These are phyloP conservation scores for Laupala kohalensis DNA, from an alignment of 1,140 invertebrate genomes.

Conservation along the genomic window DNA sequence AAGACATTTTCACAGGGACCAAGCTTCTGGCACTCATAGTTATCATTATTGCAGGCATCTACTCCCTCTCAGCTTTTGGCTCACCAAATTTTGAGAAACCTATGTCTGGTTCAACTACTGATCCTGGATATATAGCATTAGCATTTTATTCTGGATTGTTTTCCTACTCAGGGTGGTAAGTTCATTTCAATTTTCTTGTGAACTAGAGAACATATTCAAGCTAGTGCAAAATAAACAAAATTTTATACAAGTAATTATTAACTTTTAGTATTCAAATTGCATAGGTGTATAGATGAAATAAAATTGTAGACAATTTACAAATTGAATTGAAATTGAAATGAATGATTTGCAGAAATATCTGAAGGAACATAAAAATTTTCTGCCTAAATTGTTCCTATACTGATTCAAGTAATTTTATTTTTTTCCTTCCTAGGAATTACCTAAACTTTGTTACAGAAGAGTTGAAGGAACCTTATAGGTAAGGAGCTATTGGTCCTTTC, in stretches of 20 bases:
- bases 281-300: too few relatives aligned
- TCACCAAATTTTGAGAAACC: constrained; percentile 60
- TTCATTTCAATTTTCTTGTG: constrained; percentile 1
- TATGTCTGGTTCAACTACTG: constrained; percentile 63
- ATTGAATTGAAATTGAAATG: too few relatives aligned
- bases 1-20: constrained; percentile 82
- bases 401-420: too few relatives aligned
- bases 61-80: constrained; percentile 42
- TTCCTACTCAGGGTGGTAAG: constrained; percentile 88
- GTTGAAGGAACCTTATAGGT: constrained; percentile 80
- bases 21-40: constrained; percentile 72
- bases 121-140: constrained; percentile 73
- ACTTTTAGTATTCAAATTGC: too few relatives aligned
- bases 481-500: constrained; percentile 19
- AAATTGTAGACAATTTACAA: too few relatives aligned
- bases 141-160: constrained; percentile 93
- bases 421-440: constrained; percentile 86
- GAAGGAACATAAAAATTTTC: too few relatives aligned
- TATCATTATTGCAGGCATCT: constrained; percentile 67
- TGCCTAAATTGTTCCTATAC: too few relatives aligned
- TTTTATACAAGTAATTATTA: too few relatives aligned
- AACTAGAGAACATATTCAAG: neutral
- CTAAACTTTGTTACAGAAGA: constrained; percentile 97
- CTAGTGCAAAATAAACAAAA: too few relatives aligned
- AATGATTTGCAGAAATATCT: too few relatives aligned